A percentile compares a stretch with the other conserved stretches of the same genome.
Evolutionary conservation across 1,140 invertebrate species (phyloP).

Genomic region (Drosophila watanabei): DNA sequence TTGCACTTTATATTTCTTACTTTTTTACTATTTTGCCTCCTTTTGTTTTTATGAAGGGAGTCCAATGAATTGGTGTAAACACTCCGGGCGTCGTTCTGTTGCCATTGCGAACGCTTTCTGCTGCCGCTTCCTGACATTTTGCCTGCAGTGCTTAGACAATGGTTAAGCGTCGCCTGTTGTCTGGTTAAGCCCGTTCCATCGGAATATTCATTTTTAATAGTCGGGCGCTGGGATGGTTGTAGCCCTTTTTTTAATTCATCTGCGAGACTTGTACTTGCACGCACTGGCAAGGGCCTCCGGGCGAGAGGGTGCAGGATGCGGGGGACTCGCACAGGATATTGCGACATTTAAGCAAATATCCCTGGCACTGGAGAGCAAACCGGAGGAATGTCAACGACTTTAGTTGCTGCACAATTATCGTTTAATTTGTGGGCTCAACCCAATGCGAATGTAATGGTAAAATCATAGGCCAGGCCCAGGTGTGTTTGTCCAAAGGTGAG

Average conservation of each 20-base stretch:
- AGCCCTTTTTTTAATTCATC: slow-evolving; percentile 73
- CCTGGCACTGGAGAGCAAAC: slow-evolving; percentile 17
- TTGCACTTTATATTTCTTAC: slow-evolving; percentile 19
- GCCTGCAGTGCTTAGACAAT: slow-evolving; percentile 75
- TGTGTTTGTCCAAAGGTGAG: slow-evolving; percentile 11
- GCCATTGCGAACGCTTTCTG: slow-evolving; percentile 68
- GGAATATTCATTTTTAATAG: slow-evolving; percentile 69
- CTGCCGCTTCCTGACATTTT: slow-evolving; percentile 73
- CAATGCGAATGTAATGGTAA: not conserved
- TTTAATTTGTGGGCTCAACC: slow-evolving; percentile 5
- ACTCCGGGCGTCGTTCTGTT: slow-evolving; percentile 62
- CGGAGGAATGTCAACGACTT: slow-evolving; percentile 65
- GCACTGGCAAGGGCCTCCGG: slow-evolving; percentile 46
- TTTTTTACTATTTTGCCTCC: slow-evolving; percentile 14
- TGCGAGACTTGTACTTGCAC: slow-evolving; percentile 46
- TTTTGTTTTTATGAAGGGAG: slow-evolving; percentile 25
- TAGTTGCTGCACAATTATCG: slow-evolving; percentile 60
- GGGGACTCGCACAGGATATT: slow-evolving; percentile 47
- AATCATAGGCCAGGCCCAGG: not conserved
- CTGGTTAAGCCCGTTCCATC: slow-evolving; percentile 35
- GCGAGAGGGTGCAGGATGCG: slow-evolving; percentile 38
- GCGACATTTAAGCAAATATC: slow-evolving; percentile 68
- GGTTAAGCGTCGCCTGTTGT: slow-evolving; percentile 59
- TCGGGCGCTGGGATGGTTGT: slow-evolving; percentile 35
- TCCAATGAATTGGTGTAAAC: slow-evolving; percentile 74